Evolutionary conservation across 2,113 vertebrate species (phyloP).

Genomic region (Trogon melanurus): DNA sequence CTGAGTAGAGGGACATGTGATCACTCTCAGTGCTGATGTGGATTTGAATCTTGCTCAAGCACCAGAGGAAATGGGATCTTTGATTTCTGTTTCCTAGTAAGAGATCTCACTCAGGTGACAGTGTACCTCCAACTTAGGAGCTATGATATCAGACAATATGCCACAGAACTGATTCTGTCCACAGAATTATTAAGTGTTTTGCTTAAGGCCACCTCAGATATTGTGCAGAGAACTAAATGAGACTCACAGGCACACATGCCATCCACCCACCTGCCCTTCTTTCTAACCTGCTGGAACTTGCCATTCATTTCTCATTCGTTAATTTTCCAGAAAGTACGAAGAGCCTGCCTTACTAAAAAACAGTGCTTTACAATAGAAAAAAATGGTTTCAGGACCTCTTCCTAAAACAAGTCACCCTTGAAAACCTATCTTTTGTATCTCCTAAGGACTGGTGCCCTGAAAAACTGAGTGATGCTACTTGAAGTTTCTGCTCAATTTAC

Average conservation of each 20-base stretch:
- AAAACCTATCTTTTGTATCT: not conserved
- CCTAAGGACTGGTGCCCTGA: not conserved
- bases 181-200: not conserved
- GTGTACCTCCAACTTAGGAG: not conserved
- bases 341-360: not conserved
- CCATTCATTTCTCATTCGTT: not conserved
- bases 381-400: not conserved
- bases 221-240: not conserved
- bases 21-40: not conserved
- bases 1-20: not conserved
- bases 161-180: not conserved
- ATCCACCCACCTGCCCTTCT: not conserved
- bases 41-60: not conserved
- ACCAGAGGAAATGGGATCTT: not conserved
- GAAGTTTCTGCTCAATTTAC: not conserved
- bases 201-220: not conserved
- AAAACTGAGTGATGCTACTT: not conserved
- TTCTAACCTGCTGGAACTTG: not conserved
- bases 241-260: not conserved
- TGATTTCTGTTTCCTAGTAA: not conserved
- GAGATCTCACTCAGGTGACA: not conserved
- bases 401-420: not conserved
- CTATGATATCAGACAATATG: not conserved
- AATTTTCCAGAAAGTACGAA: not conserved
- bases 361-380: not conserved